These are phyloP conservation scores for Eupeodes latifasciatus DNA, from an alignment of 2,888 invertebrate species.

Conservation along the genomic window DNA sequence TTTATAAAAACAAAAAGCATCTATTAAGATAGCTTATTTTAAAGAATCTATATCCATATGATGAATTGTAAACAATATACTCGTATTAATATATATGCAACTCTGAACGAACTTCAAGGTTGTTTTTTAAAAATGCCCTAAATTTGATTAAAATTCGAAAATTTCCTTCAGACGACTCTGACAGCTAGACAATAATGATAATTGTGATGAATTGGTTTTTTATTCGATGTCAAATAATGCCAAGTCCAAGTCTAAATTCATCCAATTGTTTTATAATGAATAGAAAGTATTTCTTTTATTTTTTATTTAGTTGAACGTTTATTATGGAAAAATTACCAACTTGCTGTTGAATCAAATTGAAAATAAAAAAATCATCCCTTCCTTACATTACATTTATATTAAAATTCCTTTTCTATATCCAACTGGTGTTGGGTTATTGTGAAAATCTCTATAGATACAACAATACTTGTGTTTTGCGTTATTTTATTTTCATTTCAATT, in stretches of 20 bases:
- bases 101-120: too few species aligned
- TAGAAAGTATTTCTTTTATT: not conserved
- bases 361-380: not conserved
- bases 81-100: too few species aligned
- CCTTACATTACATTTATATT: not conserved
- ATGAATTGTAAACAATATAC: too few species aligned
- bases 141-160: conserved; percentile 6
- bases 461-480: not conserved
- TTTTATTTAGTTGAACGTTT: not conserved
- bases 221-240: conserved; percentile 5
- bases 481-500: not conserved
- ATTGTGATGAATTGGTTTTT: conserved; percentile 7
- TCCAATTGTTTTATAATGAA: not conserved
- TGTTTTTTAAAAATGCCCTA: too few species aligned
- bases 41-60: too few species aligned
- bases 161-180: conserved; percentile 4
- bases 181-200: conserved; percentile 4
- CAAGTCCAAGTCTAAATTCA: not conserved
- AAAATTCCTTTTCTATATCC: not conserved
- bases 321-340: not conserved
- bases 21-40: too few species aligned
- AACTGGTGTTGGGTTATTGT: not conserved
- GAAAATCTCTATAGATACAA: not conserved
- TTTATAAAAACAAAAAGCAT: too few species aligned
- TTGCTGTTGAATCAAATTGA: conserved; percentile 6